Conservation (phyloP, 2,888 invertebrate species). For the Neocrepidodera transversa region DNA sequence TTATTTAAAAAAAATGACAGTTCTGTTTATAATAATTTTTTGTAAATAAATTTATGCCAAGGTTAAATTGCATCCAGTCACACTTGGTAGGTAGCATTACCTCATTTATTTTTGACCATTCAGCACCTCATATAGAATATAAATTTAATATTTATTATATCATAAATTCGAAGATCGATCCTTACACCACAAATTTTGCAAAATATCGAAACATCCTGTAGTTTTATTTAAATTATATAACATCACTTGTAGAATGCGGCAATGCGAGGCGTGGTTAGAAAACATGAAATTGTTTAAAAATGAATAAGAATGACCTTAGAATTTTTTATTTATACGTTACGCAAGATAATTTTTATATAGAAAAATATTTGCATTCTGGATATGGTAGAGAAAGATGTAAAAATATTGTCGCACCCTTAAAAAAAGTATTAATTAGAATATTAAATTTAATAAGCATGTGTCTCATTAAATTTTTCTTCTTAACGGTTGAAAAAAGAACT, state of each 20-base stretch:
- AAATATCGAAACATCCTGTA: slow-evolving; percentile 1
- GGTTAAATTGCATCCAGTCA: slow-evolving; percentile 10
- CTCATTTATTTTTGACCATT: background rate
- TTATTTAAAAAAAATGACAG: background rate
- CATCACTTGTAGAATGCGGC: slow-evolving; percentile 10
- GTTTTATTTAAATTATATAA: slow-evolving; percentile 14
- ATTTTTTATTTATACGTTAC: background rate
- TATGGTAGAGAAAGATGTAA: background rate
- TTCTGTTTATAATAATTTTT: background rate
- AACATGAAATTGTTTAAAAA: background rate
- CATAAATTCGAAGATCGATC: background rate
- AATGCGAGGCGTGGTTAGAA: slow-evolving; percentile 12
- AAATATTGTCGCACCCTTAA: background rate
- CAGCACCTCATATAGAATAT: background rate
- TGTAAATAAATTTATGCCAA: slow-evolving; percentile 5
- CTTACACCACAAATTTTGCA: background rate
- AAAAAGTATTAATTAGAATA: background rate
- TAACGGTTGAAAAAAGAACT: too few species aligned
- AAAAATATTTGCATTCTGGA: background rate
- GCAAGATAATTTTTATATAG: background rate
- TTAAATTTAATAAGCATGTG: too few species aligned
- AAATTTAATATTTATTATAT: background rate
- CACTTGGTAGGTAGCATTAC: slow-evolving; percentile 2
- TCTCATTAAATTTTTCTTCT: too few species aligned
- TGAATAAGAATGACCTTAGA: slow-evolving; percentile 7